These are phyloP conservation scores for Anniella stebbinsi DNA, from an alignment of 2,797 vertebrate species.

Conservation along the genomic window DNA sequence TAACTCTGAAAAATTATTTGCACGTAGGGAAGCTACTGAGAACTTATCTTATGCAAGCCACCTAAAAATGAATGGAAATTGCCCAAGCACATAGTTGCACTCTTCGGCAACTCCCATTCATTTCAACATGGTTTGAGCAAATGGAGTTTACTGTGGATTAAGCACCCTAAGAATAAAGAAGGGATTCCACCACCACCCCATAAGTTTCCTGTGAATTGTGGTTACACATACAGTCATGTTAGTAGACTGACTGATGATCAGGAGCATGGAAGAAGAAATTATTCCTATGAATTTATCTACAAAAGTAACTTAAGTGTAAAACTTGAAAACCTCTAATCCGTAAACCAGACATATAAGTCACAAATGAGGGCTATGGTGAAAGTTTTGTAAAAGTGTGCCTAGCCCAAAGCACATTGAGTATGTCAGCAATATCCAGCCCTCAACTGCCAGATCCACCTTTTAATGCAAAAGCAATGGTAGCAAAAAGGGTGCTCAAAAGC, in stretches of 20 bases:
- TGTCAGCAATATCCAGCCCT: background rate
- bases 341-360: background rate
- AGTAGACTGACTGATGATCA: background rate
- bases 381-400: background rate
- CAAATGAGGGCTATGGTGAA: background rate
- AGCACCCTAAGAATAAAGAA: background rate
- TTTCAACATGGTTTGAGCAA: conserved; percentile 14
- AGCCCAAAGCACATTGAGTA: background rate
- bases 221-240: background rate
- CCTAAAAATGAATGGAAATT: background rate
- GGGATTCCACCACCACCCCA: background rate
- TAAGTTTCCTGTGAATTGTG: background rate
- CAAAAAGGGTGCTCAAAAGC: background rate
- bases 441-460: background rate
- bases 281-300: background rate
- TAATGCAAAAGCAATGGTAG: background rate
- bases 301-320: background rate
- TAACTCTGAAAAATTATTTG: background rate
- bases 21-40: background rate
- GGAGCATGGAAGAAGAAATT: background rate
- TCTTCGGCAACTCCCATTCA: background rate
- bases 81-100: background rate
- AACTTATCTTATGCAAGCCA: background rate
- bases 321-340: background rate
- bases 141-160: background rate